Conservation (phyloP, 1,140 invertebrate genomes). For the Bombyx mori region ASM3026992v2 NC_085119.1:12877001-12877500, state of each 20-base stretch:
- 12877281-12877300: constrained; percentile 29
- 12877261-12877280: constrained; percentile 38
- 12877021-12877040: constrained; percentile 60
- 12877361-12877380: too few relatives aligned
- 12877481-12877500: too few relatives aligned
- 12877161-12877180: constrained; percentile 13
- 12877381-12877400: too few relatives aligned
- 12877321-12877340: too few relatives aligned
- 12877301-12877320: too few relatives aligned
- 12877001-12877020: constrained; percentile 48
- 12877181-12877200: constrained; percentile 49
- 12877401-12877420: too few relatives aligned
- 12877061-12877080: constrained; percentile 49
- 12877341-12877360: neutral
- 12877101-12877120: constrained; percentile 60
- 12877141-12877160: constrained; percentile 22
- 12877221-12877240: constrained; percentile 50
- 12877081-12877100: constrained; percentile 58
- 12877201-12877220: constrained; percentile 57
- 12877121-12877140: constrained; percentile 49
- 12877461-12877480: too few relatives aligned
- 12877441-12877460: too few relatives aligned
- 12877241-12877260: constrained; percentile 48
- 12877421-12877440: too few relatives aligned
- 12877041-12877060: constrained; percentile 62